Conservation (phyloP, 2,797 vertebrate species). For the Paratrypauchen microcephalus region DNA sequence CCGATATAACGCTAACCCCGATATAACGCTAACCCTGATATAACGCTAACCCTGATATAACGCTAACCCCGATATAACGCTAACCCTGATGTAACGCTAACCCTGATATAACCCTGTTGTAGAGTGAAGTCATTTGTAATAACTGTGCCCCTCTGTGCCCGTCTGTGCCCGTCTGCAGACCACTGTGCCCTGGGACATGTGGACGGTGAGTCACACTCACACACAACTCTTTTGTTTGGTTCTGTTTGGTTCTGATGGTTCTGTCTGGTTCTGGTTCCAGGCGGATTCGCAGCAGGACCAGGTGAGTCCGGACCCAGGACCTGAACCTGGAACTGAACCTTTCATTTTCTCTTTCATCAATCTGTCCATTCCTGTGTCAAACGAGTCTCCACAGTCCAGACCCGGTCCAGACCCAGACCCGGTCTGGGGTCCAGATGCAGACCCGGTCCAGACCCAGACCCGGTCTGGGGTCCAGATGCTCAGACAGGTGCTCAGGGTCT, state of each 20-base stretch:
- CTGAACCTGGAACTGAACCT: not conserved
- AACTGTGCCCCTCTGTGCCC: not conserved
- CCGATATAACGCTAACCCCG: too few species aligned
- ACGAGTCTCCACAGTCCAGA: not conserved
- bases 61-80: too few species aligned
- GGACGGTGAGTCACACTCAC: slow-evolving; percentile 84
- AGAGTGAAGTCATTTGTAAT: too few species aligned
- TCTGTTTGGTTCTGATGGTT: not conserved
- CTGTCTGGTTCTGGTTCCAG: not conserved
- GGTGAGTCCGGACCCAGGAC: not conserved
- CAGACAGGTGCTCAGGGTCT: not conserved
- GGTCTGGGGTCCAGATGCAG: too few species aligned
- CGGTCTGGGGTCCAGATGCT: too few species aligned
- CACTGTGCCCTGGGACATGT: slow-evolving; percentile 92
- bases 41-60: too few species aligned
- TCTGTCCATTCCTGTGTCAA: not conserved
- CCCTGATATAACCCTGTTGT: too few species aligned
- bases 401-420: too few species aligned
- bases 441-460: not conserved
- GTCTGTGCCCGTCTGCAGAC: slow-evolving; percentile 74
- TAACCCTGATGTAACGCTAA: too few species aligned
- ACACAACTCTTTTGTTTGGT: not conserved
- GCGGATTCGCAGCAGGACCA: not conserved
- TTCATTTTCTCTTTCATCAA: not conserved
- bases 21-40: too few species aligned